These are phyloP conservation scores for Stenurella melanura DNA, from an alignment of 2,888 invertebrate genomes.

Conservation along the genomic window DNA sequence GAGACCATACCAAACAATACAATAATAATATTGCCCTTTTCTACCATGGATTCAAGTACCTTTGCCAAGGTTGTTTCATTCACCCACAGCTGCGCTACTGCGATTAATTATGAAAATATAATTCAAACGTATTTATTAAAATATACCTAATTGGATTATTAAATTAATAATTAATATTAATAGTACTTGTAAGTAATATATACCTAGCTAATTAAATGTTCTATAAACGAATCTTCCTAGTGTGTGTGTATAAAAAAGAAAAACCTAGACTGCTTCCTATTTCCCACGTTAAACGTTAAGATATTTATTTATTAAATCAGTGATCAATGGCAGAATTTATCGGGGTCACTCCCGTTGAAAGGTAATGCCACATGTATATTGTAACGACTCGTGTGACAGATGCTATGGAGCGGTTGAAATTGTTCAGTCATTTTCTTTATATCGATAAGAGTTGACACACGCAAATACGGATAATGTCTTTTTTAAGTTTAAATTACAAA, in stretches of 20 bases:
- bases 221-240: neutral
- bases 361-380: neutral
- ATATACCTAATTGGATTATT: neutral
- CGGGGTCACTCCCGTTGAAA: neutral
- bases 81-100: neutral
- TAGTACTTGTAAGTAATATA: neutral
- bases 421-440: too few species aligned
- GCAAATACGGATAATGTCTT: too few species aligned
- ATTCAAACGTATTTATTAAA: neutral
- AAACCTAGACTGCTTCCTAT: neutral
- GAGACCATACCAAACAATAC: too few species aligned
- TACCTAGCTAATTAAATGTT: neutral
- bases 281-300: neutral
- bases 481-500: too few species aligned
- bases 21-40: too few species aligned
- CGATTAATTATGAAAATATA: neutral
- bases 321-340: neutral
- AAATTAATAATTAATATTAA: neutral
- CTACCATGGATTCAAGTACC: too few species aligned
- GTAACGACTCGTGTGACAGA: neutral
- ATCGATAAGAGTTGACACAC: too few species aligned
- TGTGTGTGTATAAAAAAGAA: neutral
- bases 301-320: conserved; percentile 1
- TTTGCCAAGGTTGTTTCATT: neutral
- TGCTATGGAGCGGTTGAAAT: too few species aligned